Evolutionary conservation across 1,140 invertebrate species (phyloP), one percentile per base, ranked within the genome.

Genomic region (Macrobrachium nipponense): DNA sequence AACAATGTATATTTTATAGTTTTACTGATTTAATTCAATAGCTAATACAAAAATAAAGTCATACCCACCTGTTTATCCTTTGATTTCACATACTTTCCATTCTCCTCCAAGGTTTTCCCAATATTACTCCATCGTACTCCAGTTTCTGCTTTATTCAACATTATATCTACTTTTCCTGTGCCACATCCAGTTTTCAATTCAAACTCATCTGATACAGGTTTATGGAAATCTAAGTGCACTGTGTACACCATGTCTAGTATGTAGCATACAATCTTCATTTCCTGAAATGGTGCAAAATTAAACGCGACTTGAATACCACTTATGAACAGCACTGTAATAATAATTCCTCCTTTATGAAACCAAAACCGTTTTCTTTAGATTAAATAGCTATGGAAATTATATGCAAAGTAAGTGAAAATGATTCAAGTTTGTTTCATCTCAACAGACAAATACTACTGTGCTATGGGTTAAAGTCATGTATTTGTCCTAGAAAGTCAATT

Each of bases 111-210:
- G 7, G 87, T 60, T 23, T 76, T 75, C 60, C 89, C 88, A 18
- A 89, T 70, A 17, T 62, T 70, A 5, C 66, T 68, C 80, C 90
- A 90, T 59, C 87, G 70, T 7, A 89, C 89, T 12, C 83, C 83
- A 0, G 79, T 17, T 36, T 87, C 72, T 20, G 70, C 36, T 85
- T 91, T 91, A 43, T 88, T 84, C 10, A 91, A 72, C 17, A 90
- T 70, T 17, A 91, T 85, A 43, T 91, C 90, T 61, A 91, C 90
- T 82, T 91, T 91, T 1, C 91, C 91, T 58, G 78, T 86, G 15
- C 85, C 90, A 18, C 79, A 89, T 66, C 87, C 89, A 51, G 58
- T 60, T 75, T 76, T 62, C 72, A 83, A 44, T 64, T 83, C 82
- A 66, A 83, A 83, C 11, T 83, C 82, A 6, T 83, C 66, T 8